phyloP scores from a whole-genome alignment of 2,888 invertebrate genomes.

The Neoaliturus tenellus region DNA sequence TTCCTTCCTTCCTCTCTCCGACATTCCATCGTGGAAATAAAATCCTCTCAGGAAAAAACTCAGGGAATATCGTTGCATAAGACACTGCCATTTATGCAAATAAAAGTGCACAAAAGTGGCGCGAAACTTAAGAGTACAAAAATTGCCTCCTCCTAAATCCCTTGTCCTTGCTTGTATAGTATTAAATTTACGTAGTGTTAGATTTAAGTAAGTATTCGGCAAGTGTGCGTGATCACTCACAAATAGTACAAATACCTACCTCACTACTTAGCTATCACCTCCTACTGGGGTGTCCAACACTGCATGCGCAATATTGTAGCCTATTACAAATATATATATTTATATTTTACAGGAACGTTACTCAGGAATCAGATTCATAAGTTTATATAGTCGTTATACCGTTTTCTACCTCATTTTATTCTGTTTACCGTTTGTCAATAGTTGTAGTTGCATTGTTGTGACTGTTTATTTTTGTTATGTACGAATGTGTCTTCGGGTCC shows the following conservation, averaged over 20 bases:
- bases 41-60: constrained; percentile 42
- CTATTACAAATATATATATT: constrained; percentile 43
- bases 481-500: constrained; percentile 52
- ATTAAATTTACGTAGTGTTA: constrained; percentile 56
- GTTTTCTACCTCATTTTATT: constrained; percentile 56
- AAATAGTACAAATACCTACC: constrained; percentile 68
- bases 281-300: constrained; percentile 52
- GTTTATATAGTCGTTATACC: constrained; percentile 54
- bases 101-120: constrained; percentile 36
- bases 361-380: constrained; percentile 54
- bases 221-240: constrained; percentile 53
- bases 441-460: constrained; percentile 50
- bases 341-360: constrained; percentile 51
- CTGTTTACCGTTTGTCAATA: constrained; percentile 54
- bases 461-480: constrained; percentile 53
- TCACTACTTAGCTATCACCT: constrained; percentile 60
- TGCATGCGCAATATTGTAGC: constrained; percentile 47
- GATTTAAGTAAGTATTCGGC: constrained; percentile 54
- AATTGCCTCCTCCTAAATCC: constrained; percentile 32
- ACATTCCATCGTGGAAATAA: constrained; percentile 50
- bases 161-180: constrained; percentile 52
- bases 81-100: constrained; percentile 52
- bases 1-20: constrained; percentile 34
- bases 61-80: constrained; percentile 40
- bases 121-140: constrained; percentile 47